Base-by-base conservation (phyloP, 2,888 invertebrate species). In the Brenthis daphne region DNA sequence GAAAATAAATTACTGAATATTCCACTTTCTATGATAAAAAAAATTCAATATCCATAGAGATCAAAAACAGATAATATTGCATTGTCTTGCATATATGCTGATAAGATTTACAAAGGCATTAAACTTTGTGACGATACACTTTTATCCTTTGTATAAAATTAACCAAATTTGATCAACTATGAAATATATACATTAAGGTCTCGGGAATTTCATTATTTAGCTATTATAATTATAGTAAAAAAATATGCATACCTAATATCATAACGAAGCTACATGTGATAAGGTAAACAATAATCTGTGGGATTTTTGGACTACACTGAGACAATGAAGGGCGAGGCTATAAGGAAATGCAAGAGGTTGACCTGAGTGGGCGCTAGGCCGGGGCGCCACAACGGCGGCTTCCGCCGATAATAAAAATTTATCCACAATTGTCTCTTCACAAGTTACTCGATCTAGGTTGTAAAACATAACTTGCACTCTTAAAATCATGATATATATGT, bases 201-300 rank as follows among this genome's bases (percentile, higher is more conserved):
- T 88, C 83, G 85, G 83, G 84, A 85, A 87, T 84, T 82, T 80
- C 82, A 75, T 87, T 71, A 73, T 86, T 85, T 89, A 81, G 83
- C 88, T 90, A 89, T 87, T 84, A 83, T 83, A 83, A 86, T 88
- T 87, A 90, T 86, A 88, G 90, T 92, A 92, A 91, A 92, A 91
- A 91, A 92, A 92, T 92, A 92, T 90, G 91, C 91, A 88, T 91
- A 91, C 91, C 92, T 92, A 92, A 90, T 90, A 91, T 90, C 83
- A 87, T 90, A 90, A 90, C 85, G 88, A 91, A 92, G 91, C 92
- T 91, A 91, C 85, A 87, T 84, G 91, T 90, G 90, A 88, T 86
- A 84, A 81, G 87, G 84, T 85, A 88, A 87, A 88, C 84, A 85
- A 86, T 84, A 85, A 84, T 82, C 84, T 81, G 86, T 81, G 81